Base-by-base conservation (phyloP, 2,797 vertebrate genomes). In the Xenentodon cancila region DNA sequence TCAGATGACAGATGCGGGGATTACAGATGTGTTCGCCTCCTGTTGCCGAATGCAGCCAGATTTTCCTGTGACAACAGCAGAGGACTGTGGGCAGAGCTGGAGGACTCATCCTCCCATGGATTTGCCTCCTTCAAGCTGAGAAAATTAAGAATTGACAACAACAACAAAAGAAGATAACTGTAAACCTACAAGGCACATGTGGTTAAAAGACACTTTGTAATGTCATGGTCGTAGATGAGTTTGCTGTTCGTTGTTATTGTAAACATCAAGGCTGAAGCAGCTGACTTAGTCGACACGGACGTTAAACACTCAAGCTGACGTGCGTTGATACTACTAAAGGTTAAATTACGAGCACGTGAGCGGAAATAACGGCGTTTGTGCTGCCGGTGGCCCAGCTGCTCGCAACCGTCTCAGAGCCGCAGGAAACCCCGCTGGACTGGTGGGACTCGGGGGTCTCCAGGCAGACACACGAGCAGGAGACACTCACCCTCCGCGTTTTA, bases 51-150 rank as follows among this genome's bases (percentile, higher is more conserved):
- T 93, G 91, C 86, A 96, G 90, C 94, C 94, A 95, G 90, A 94
- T 91, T 92, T 95, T 95, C 79, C 92, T 92, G 91, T 94, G 94
- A 93, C 93, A 96, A 92, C 92, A 94, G 85, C 89, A 87, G 74
- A 85, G 85, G 72, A 89, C 73, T 55, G 68, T 54, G 25, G 75
- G 84, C 64, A 65, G 73, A 57, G 77, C 73, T 68, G 84, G 71
- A 68, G 86, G 82, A 83, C 61, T 88, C 93, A 93, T 93, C 73
- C 69, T 89, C 76, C 86, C 87, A 78, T 62, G 72, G 84, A 78
- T 73, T 67, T 53, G 57, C 71, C 82, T 75, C 77, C 87, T 59
- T 50, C 50, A 15, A 75, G 62, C 83, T 90, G 73, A 64, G 45
- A 63, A 40, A 27, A 13, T 46, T 42, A 54, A 2, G 1, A 34